A percentile compares a stretch with the other conserved stretches of the same genome.
Evolutionary conservation across 2,797 vertebrate species (phyloP).

Genomic region (Silurus aristotelis): DNA sequence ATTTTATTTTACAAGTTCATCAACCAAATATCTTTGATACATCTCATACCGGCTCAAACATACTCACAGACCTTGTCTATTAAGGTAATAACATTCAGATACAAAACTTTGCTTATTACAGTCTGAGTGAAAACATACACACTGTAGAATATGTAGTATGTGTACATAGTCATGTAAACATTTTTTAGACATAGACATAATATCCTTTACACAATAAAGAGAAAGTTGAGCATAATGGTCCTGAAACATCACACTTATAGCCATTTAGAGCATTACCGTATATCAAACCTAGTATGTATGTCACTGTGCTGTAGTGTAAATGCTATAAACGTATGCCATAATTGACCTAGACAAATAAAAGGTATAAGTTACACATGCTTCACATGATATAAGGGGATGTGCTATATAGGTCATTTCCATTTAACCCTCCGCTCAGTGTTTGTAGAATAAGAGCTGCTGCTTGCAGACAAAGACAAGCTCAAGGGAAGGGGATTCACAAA

Average conservation of each 20-base stretch:
- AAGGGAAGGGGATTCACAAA: slow-evolving; percentile 41
- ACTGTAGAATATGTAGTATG: neutral
- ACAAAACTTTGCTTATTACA: neutral
- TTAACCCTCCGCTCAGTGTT: neutral
- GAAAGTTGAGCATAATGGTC: neutral
- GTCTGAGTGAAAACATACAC: neutral
- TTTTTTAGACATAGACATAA: neutral
- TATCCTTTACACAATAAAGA: neutral
- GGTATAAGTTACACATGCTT: neutral
- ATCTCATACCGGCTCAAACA: slow-evolving; percentile 36
- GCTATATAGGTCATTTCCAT: neutral
- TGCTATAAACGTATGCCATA: neutral
- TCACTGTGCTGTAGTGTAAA: neutral
- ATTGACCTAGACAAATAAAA: neutral
- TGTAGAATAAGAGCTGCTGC: slow-evolving; percentile 23
- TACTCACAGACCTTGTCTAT: neutral
- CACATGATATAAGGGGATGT: neutral
- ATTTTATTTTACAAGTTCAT: slow-evolving; percentile 60
- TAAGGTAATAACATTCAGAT: neutral
- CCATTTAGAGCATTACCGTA: neutral
- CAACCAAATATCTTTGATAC: slow-evolving; percentile 41
- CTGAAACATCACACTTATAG: slow-evolving; percentile 1
- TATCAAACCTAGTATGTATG: neutral
- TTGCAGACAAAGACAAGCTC: slow-evolving; percentile 19
- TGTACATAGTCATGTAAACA: neutral